These are phyloP conservation scores for Enteromius fasciolatus DNA, from an alignment of 2,797 vertebrate genomes.

Conservation along the genomic window DNA sequence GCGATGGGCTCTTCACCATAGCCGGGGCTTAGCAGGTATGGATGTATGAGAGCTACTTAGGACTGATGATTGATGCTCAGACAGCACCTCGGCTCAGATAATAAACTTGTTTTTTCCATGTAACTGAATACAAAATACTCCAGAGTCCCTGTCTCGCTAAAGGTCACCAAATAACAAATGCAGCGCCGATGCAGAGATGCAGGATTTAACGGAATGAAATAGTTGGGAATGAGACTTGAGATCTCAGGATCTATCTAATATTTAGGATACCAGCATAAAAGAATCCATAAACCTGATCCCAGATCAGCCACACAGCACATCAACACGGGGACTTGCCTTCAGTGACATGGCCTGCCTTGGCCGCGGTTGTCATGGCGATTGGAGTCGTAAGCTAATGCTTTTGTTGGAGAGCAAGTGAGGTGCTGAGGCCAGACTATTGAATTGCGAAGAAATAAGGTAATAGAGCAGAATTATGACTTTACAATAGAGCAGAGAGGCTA, in stretches of 20 bases:
- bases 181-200: neutral
- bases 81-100: conserved; percentile 41
- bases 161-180: conserved; percentile 46
- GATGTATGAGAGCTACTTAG: conserved; percentile 41
- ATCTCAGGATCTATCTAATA: neutral
- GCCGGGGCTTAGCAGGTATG: conserved; percentile 35
- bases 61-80: conserved; percentile 44
- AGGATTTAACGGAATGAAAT: conserved; percentile 20
- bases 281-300: neutral
- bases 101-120: conserved; percentile 44
- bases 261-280: neutral
- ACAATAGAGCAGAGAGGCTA: conserved; percentile 39
- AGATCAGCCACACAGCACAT: neutral
- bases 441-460: conserved; percentile 50
- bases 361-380: conserved; percentile 46
- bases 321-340: conserved; percentile 10
- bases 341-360: conserved; percentile 14
- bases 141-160: conserved; percentile 47
- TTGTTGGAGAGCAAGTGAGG: conserved; percentile 40
- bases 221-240: neutral
- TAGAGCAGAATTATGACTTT: conserved; percentile 50
- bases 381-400: conserved; percentile 28
- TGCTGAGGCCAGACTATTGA: conserved; percentile 22
- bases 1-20: conserved; percentile 32
- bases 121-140: conserved; percentile 34